Evolutionary conservation across 2,113 vertebrate genomes (phyloP).

Genomic region (Hydrolagus affinis): DNA sequence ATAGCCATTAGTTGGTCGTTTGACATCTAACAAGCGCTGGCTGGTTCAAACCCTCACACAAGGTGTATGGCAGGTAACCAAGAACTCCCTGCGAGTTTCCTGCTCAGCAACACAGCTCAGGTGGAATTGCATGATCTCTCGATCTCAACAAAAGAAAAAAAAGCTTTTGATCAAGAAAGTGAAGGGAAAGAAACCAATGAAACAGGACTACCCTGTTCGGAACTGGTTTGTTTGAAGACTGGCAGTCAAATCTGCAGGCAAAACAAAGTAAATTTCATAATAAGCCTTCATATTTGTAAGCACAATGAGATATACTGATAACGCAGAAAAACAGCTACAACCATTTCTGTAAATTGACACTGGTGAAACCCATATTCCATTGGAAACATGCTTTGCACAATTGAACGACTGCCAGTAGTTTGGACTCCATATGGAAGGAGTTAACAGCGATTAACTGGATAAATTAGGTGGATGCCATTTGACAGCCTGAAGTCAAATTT

Average conservation of each 20-base stretch:
- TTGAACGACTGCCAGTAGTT: not conserved
- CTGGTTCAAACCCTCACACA: too few relatives aligned
- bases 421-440: too few relatives aligned
- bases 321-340: not conserved
- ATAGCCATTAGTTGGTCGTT: not conserved
- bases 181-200: not conserved
- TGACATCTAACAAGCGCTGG: too few relatives aligned
- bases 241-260: not conserved
- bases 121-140: too few relatives aligned
- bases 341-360: not conserved
- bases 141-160: not conserved
- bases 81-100: too few relatives aligned
- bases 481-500: not conserved
- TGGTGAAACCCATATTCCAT: not conserved
- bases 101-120: not conserved
- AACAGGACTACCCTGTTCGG: not conserved
- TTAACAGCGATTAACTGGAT: too few relatives aligned
- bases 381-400: not conserved
- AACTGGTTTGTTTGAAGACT: conserved; percentile 1
- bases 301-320: not conserved
- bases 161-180: not conserved
- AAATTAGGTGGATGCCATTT: not conserved
- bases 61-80: too few relatives aligned
- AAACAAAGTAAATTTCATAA: not conserved
- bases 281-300: not conserved